Conservation (phyloP, 2,113 vertebrate genomes). For the Tricholaema leucomelas region DNA sequence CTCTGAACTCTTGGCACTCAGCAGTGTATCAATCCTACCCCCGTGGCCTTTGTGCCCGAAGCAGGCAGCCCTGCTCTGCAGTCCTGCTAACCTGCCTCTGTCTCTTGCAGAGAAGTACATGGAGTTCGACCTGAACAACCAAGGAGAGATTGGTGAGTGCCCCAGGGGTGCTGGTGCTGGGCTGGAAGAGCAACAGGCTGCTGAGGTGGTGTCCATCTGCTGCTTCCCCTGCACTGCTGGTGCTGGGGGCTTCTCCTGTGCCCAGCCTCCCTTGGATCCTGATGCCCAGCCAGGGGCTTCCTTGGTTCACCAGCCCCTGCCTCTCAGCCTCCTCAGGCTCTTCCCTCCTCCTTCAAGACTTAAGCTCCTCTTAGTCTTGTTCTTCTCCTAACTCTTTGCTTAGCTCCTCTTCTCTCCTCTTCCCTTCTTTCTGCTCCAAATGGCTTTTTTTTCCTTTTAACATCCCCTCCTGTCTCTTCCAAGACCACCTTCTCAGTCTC, state of each 20-base stretch:
- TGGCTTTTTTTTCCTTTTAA: neutral
- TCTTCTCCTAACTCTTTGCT: neutral
- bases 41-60: neutral
- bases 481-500: neutral
- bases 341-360: neutral
- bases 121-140: constrained; percentile 96
- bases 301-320: neutral
- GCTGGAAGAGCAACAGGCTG: neutral
- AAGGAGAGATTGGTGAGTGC: constrained; percentile 96
- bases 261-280: neutral
- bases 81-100: constrained; percentile 15
- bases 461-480: neutral
- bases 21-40: neutral
- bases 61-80: neutral
- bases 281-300: neutral
- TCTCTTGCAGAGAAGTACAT: constrained; percentile 93
- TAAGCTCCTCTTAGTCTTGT: neutral
- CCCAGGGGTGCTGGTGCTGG: neutral
- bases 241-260: neutral
- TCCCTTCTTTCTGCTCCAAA: neutral
- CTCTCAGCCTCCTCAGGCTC: neutral
- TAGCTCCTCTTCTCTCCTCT: neutral
- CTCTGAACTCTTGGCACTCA: neutral
- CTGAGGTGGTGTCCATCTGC: neutral
- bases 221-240: neutral